Conservation (phyloP, 2,888 invertebrate species). For the Cosmorhoe ocellata region DNA sequence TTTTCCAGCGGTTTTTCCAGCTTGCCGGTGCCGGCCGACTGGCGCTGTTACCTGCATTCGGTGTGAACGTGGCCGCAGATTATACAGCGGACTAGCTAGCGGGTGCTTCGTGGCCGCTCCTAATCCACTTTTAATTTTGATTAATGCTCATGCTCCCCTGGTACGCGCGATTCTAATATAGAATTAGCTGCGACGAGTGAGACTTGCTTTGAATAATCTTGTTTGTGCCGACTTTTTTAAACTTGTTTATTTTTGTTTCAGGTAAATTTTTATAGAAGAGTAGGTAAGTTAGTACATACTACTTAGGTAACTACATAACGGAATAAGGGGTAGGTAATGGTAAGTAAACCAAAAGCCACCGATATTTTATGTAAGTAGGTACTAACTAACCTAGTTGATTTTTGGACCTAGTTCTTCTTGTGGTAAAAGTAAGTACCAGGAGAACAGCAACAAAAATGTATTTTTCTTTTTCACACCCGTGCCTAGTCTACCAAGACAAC, state of each 20-base stretch:
- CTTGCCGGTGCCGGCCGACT: too few species aligned
- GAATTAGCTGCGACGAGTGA: conserved; percentile 36
- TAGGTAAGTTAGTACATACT: too few species aligned
- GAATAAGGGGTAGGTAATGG: too few species aligned
- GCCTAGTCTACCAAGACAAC: neutral
- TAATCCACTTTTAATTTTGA: conserved; percentile 81
- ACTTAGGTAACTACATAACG: too few species aligned
- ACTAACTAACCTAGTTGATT: too few species aligned
- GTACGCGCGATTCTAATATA: conserved; percentile 37
- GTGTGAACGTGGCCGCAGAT: conserved; percentile 11
- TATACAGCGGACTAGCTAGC: conserved; percentile 30
- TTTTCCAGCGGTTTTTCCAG: too few species aligned
- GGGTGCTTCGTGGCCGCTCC: conserved; percentile 45
- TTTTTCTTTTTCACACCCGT: neutral
- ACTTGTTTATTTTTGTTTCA: conserved; percentile 15
- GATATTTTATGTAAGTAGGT: too few species aligned
- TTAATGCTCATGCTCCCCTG: conserved; percentile 67
- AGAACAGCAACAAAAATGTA: neutral
- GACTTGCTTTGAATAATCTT: conserved; percentile 17
- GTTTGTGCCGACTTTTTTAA: conserved; percentile 3
- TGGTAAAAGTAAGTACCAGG: too few species aligned
- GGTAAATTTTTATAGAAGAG: conserved; percentile 3
- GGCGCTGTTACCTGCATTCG: conserved; percentile 1
- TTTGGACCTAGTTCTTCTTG: too few species aligned
- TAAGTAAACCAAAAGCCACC: too few species aligned